Conservation (phyloP, 2,113 vertebrate species). For the Cryptotis parvus region DNA sequence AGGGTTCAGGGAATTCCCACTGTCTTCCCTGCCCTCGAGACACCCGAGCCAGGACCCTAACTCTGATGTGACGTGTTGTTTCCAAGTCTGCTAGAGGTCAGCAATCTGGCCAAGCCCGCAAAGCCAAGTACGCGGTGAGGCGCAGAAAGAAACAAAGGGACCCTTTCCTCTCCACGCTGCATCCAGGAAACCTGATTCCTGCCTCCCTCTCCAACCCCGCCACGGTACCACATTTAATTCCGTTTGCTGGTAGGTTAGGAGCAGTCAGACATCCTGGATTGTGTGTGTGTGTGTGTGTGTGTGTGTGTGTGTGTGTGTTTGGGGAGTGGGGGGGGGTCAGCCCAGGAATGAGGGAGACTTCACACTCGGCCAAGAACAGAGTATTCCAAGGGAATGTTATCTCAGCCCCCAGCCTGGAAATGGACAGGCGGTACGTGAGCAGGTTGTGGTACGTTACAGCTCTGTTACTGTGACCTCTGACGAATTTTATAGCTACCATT, state of each 20-base stretch:
- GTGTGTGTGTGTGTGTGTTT: not conserved
- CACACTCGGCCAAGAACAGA: not conserved
- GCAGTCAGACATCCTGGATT: not conserved
- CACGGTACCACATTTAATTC: not conserved
- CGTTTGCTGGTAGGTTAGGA: not conserved
- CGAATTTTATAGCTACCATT: constrained; percentile 42
- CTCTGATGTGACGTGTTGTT: not conserved
- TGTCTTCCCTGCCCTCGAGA: no score
- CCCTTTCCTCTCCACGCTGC: not conserved
- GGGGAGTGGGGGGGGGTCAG: not conserved
- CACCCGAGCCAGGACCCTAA: not conserved
- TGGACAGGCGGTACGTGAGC: not conserved
- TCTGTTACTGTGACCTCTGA: not conserved
- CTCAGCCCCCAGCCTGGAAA: not conserved
- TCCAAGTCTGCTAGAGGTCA: not conserved
- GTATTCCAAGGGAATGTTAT: not conserved
- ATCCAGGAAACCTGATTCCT: not conserved
- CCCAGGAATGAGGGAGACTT: not conserved
- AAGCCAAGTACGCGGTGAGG: not conserved
- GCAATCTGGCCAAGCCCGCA: not conserved
- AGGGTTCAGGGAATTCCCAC: no score
- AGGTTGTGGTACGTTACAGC: not conserved
- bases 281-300: not conserved
- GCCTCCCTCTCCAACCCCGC: not conserved
- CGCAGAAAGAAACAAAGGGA: not conserved